Evolutionary conservation across 2,888 invertebrate species (phyloP), one percentile per base, ranked within the genome.

Genomic region (Noctua janthina): DNA sequence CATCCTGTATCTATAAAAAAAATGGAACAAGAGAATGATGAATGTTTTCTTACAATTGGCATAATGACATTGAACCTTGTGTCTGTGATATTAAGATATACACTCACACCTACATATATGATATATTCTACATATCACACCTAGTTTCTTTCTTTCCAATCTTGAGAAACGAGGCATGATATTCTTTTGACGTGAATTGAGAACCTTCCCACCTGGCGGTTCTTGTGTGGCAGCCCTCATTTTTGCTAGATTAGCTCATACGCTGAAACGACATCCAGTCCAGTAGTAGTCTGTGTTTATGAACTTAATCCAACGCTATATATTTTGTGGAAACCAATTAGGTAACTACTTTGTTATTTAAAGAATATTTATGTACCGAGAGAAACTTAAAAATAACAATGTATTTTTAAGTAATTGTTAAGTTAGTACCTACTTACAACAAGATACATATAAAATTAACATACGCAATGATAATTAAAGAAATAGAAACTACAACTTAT

Each of bases 111-210:
- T 29, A 29, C 29, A 29, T 29, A 29, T 29, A 29, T 29, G 29
- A 29, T 29, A 29, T 29, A 29, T 29, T 11, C 46, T 46, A 46
- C 46, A 46, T 46, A 46, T 46, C 46, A 46, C 43, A 43, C 15
- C 20, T 8, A 54, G 13, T 59, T 59, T 59, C 11, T 59, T 46
- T 71, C 11, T 59, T 35, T n/a, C 1, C 13, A 5, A 51, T 81
- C 59, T 67, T 81, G 68, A 62, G 35, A 81, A 73, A 80, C 20
- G 62, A 54, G 54, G 20, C 20, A n/a, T 64, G 15, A 43, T 43
- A 70, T 82, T 75, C 15, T 20, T 59, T 43, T 75, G 75, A 70
- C 56, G 64, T 5, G 76, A 81, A 75, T 43, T 29, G 29, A 69
- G 39, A n/a, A 49, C 29, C 39, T 46, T 46, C 46, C n/a, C 39